Evolutionary conservation across 1,140 invertebrate genomes (phyloP), one percentile per base, ranked within the genome.

Genomic region (Lasaia peninsularis): DNA sequence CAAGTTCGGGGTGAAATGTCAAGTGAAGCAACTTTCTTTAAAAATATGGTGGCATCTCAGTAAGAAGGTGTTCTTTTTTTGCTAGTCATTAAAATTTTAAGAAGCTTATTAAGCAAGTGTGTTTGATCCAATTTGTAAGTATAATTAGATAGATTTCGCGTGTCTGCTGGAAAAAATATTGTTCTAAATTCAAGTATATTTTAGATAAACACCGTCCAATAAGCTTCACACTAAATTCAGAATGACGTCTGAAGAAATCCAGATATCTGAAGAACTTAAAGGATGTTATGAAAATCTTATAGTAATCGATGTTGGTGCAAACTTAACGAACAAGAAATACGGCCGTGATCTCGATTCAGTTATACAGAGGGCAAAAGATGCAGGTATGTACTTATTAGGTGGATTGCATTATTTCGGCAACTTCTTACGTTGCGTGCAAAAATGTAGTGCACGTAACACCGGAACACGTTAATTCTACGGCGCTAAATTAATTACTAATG

Each of bases 311-410:
- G 95, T 97, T 62, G 97, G 97, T 74, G 96, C 97, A 12, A 98
- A 98, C 93, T 90, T 99, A 68, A 98, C 96, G 2, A 98, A 98
- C 90, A 98, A 97, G 86, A 98, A 98, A 82, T 98, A 96, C 86
- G 92, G 93, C 73, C 92, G 96, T 80, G 97, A 98, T 92, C 90
- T 98, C 73, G 96, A 98, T 90, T 95, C 95, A 63, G 97, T 99
- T 2, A 91, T 99, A 59, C 94, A 97, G 88, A 92, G 97, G 85
- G 96, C 97, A 60, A 96, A 96, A 91, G 96, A 98, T 92, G 93
- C 96, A 86, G 97, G 96, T 96, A 90, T 75, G 69, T 69, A 35
- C 54, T 51, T 50, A 51, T 10, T 28, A 49, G 18, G 10, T 44
- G n/a, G 18, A 48, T 12, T 35, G 44, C 54, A 60, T 48, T 49